Base-by-base conservation (phyloP, 2,113 vertebrate genomes). In the Bostrychus sinensis region DNA sequence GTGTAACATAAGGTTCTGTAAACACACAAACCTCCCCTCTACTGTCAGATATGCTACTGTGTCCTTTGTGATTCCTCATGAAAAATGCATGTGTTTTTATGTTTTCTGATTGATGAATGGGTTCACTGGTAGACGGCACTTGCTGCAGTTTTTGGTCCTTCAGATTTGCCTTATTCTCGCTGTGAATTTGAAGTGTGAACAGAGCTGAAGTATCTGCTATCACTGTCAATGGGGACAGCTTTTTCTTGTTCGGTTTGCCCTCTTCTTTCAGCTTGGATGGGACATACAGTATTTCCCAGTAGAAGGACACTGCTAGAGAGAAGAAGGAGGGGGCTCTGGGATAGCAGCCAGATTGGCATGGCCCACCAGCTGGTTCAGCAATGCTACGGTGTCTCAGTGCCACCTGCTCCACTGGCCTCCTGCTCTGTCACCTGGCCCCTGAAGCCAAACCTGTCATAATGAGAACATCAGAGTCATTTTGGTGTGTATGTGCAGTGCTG, bases 381-480 rank as follows among this genome's bases (percentile, higher is more conserved):
- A 34, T 30, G 66, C 66, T 67, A 20, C 19, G 7, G 66, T 74
- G 63, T 77, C 72, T 70, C 41, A 53, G 65, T 16, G 22, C 77
- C 84, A 88, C 82, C 82, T 89, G 85, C 70, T 87, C 64, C 51
- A 60, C 51, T 75, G 76, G 58, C 83, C 79, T 75, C 70, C 81
- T 76, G 77, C 77, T 62, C 63, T 5, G 28, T 30, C 75, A 71
- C 78, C 63, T 71, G 78, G 82, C 71, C 66, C 67, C 38, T 42
- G 45, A 65, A 68, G 50, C 46, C 63, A 69, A 75, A 74, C 38
- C 64, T 83, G 79, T 71, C 77, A 70, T 82, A 69, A 70, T 79
- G 16, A 42, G 23, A 45, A 72, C 50, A 80, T 78, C 56, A 64
- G 7, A 51, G 28, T 39, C 22, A 7, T 58, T 17, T 67, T 14